These are phyloP conservation scores for Rhyacichthys aspro DNA, from an alignment of 2,797 vertebrate genomes.

Conservation along the genomic window DNA sequence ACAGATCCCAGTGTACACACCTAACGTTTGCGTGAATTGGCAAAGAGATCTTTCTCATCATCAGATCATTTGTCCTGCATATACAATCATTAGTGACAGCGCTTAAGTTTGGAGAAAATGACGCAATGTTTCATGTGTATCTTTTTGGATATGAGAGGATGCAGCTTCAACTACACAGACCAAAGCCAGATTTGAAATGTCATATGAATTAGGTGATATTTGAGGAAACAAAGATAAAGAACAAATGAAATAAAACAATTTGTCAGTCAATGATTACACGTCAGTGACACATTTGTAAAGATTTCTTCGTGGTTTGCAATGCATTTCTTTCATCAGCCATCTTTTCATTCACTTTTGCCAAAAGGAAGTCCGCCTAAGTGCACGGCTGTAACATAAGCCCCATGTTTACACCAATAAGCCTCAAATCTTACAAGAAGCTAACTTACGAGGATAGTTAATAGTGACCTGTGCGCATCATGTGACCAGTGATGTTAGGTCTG, in stretches of 20 bases:
- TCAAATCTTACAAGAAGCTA: conserved; percentile 8
- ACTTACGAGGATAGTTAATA: conserved; percentile 35
- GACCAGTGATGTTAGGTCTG: conserved; percentile 25
- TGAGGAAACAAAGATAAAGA: conserved; percentile 19
- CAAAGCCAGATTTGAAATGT: conserved; percentile 9
- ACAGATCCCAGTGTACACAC: conserved; percentile 77
- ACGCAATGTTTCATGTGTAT: conserved; percentile 39
- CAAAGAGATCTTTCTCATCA: conserved; percentile 71
- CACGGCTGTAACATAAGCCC: conserved; percentile 23
- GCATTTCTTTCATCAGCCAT: neutral
- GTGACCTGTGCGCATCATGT: conserved; percentile 16
- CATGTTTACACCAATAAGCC: conserved; percentile 8
- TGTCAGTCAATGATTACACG: conserved; percentile 3
- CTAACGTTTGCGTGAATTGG: conserved; percentile 78
- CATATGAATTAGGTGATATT: conserved; percentile 11
- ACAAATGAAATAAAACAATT: conserved; percentile 2
- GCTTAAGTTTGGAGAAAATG: conserved; percentile 44
- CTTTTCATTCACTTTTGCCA: conserved; percentile 9
- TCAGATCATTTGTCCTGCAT: conserved; percentile 73
- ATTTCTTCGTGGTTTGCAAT: conserved; percentile 5
- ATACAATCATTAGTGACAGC: conserved; percentile 62
- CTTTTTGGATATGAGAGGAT: conserved; percentile 23
- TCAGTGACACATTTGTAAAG: conserved; percentile 4
- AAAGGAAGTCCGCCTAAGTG: conserved; percentile 3
- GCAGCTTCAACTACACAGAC: neutral